phyloP scores from a whole-genome alignment of 2,113 vertebrate genomes.

The Henicopernis longicauda region DNA sequence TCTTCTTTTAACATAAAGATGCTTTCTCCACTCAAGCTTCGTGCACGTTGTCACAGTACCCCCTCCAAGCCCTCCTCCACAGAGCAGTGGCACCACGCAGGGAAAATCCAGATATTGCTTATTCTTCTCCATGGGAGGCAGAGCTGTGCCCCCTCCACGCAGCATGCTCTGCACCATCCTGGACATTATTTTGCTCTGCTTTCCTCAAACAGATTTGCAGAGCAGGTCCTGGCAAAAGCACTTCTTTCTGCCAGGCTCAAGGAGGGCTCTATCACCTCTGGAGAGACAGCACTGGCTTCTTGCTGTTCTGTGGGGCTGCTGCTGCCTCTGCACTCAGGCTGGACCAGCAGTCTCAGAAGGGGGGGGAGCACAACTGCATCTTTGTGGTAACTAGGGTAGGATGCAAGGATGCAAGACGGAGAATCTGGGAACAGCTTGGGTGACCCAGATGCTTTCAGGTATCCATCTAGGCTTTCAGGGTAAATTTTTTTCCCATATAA shows the following conservation, averaged over 20 bases:
- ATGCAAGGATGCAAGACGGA: neutral
- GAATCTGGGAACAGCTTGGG: neutral
- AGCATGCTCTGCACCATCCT: neutral
- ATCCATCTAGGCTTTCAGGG: neutral
- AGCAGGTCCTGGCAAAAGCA: neutral
- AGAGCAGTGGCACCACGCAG: neutral
- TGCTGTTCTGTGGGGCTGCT: neutral
- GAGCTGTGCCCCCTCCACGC: neutral
- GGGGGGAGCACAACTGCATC: neutral
- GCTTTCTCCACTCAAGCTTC: neutral
- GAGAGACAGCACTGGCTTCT: neutral
- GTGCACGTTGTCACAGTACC: rapidly evolving
- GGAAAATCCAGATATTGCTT: neutral
- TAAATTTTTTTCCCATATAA: neutral
- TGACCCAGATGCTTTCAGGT: neutral
- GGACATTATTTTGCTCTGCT: neutral
- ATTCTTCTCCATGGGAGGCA: neutral
- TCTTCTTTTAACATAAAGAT: neutral
- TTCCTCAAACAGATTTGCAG: neutral
- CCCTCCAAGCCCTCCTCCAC: neutral
- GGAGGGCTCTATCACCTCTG: neutral
- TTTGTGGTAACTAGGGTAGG: too few species aligned
- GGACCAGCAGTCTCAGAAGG: neutral
- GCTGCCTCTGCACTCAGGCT: neutral
- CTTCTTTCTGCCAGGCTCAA: neutral